Evolutionary conservation across 2,888 invertebrate genomes (phyloP).

Genomic region (Pollenia amentaria): DNA sequence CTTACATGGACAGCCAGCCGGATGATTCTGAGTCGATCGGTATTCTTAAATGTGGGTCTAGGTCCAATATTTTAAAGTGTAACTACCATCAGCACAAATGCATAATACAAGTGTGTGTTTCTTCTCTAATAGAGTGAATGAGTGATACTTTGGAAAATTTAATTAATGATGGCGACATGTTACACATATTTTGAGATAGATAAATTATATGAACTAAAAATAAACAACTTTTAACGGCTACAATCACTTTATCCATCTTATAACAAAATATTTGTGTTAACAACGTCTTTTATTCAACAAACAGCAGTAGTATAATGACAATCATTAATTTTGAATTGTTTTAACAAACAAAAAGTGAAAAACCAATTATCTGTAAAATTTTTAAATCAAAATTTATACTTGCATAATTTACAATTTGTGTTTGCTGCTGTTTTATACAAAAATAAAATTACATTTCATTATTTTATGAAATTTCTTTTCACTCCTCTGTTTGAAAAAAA

Average conservation of each 20-base stretch:
- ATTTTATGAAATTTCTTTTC: too few relatives aligned
- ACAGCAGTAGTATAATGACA: slow-evolving; percentile 14
- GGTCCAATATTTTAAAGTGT: too few relatives aligned
- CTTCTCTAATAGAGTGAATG: slow-evolving; percentile 14
- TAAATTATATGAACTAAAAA: slow-evolving; percentile 23
- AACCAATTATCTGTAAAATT: slow-evolving; percentile 16
- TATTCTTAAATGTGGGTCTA: too few relatives aligned
- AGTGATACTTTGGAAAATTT: slow-evolving; percentile 49
- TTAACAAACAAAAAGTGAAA: slow-evolving; percentile 16
- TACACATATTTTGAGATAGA: background rate
- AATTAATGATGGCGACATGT: slow-evolving; percentile 80
- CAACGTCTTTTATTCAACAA: slow-evolving; percentile 24
- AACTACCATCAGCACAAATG: too few relatives aligned
- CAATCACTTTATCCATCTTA: background rate
- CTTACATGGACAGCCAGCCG: too few relatives aligned
- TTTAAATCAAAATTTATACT: slow-evolving; percentile 11
- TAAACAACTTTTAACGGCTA: slow-evolving; percentile 35
- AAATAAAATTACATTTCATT: too few relatives aligned
- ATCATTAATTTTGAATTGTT: slow-evolving; percentile 29
- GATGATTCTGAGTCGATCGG: too few relatives aligned
- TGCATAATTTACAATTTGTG: background rate
- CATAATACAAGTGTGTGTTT: background rate
- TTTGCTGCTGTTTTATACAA: too few relatives aligned
- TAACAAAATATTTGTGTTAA: slow-evolving; percentile 12
- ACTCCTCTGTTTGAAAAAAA: too few relatives aligned